A percentile compares a stretch with the other conserved stretches of the same genome.
Evolutionary conservation across 2,888 invertebrate genomes (phyloP).

Genomic region (Ophioninae sp.): DNA sequence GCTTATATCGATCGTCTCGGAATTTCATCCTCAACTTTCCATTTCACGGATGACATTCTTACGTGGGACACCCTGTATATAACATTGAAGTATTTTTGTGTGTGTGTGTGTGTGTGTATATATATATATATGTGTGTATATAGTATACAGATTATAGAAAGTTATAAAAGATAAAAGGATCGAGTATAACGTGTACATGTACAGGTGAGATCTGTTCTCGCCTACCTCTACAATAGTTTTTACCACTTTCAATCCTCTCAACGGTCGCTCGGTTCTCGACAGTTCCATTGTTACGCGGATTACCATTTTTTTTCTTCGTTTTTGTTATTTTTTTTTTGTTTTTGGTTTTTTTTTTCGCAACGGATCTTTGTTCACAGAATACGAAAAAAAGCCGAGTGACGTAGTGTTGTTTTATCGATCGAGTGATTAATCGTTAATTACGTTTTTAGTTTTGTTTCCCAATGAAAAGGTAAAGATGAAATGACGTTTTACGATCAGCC

Average conservation of each 20-base stretch:
- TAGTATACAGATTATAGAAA: slow-evolving; percentile 71
- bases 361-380: background rate
- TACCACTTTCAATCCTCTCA: slow-evolving; percentile 8
- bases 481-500: slow-evolving; percentile 3
- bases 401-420: background rate
- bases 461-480: slow-evolving; percentile 10
- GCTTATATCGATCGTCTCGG: too few relatives aligned
- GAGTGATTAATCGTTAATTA: background rate
- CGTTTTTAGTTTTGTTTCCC: background rate
- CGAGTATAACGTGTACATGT: slow-evolving; percentile 69
- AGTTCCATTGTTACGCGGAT: slow-evolving; percentile 23
- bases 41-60: too few relatives aligned
- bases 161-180: slow-evolving; percentile 76
- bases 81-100: slow-evolving; percentile 47
- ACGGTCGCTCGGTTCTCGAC: background rate
- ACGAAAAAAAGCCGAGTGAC: slow-evolving; percentile 2
- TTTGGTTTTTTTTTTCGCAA: slow-evolving; percentile 40
- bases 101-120: slow-evolving; percentile 53
- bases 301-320: slow-evolving; percentile 27
- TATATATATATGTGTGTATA: slow-evolving; percentile 48
- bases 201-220: slow-evolving; percentile 58
- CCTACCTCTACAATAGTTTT: slow-evolving; percentile 43
- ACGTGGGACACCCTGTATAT: slow-evolving; percentile 64
- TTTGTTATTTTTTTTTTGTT: background rate
- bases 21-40: too few relatives aligned